Conservation (phyloP, 2,113 vertebrate species). For the human region GRCh38 chr7:25669001-25669500, state of each 20-base stretch:
- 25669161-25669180: background rate
- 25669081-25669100: background rate
- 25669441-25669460: background rate
- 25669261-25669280: background rate
- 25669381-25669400: constrained; percentile 69
- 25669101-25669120: background rate
- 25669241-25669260: background rate
- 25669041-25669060: background rate
- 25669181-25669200: background rate
- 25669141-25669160: background rate
- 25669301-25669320: background rate
- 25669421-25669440: constrained; percentile 69
- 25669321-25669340: background rate
- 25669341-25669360: constrained; percentile 41
- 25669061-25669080: background rate
- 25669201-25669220: background rate
- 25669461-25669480: constrained; percentile 72
- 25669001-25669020: background rate
- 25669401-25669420: constrained; percentile 40
- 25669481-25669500: constrained; percentile 58
- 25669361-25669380: constrained; percentile 47
- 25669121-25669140: background rate
- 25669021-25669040: rapidly evolving
- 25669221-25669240: background rate
- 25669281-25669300: background rate